Evolutionary conservation across 2,888 invertebrate genomes (phyloP), one percentile per base, ranked within the genome.

Genomic region (Oligia fasciuncula): DNA sequence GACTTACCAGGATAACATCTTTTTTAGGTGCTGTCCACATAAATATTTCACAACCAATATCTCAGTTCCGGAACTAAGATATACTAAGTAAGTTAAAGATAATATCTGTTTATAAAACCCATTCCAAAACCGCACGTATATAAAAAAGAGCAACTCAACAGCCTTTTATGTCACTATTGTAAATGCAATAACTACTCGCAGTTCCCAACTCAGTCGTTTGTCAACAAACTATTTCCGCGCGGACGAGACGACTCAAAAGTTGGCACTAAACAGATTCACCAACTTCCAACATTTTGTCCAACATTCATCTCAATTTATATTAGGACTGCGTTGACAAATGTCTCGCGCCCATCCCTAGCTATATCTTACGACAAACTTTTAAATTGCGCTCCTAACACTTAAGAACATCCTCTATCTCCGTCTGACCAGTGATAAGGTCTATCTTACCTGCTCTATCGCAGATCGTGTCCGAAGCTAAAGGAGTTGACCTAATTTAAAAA

Each of bases 401-500:
- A 79, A 69, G 77, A 85, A 69, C 29, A 72, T 78, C 51, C 8
- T 51, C 81, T 70, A 72, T 85, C 89, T 71, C 75, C 54, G 40
- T 87, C 78, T 76, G 49, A 63, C 79, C 49, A 62, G 60, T n/a
- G 57, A 62, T 67, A 49, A 65, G 11, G 46, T 70, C 57, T 75
- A 78, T 76, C 77, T 51, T 54, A 79, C 83, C 77, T 80, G 71
- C 78, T 87, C 79, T 86, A 79, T 77, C 83, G 65, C 82, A 85
- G 79, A 82, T 76, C 82, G 77, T 83, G 84, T 85, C 86, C 85
- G 62, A 80, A 81, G 81, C 75, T 79, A 67, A 85, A 86, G 76
- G 80, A 89, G 87, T 82, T 81, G 81, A 86, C 82, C 87, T 82
- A 89, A 87, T 87, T 89, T 82, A 85, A 89, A 87, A 89, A 86